These are phyloP conservation scores for Microhierax caerulescens DNA, from an alignment of 2,797 vertebrate species.

Conservation along the genomic window DNA sequence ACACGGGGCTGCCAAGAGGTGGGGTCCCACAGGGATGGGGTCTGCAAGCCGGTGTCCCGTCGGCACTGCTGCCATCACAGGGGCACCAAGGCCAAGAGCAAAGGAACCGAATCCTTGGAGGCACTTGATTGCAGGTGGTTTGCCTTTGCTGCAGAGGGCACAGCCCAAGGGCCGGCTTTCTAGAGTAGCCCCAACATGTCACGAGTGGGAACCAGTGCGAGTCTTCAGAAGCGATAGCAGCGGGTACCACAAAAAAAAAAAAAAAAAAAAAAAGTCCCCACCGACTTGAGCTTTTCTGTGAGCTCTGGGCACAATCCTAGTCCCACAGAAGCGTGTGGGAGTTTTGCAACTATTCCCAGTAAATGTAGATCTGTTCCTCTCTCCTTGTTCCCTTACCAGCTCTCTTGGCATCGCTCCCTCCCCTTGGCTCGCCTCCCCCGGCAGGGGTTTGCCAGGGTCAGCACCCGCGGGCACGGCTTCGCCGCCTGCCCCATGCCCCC, in stretches of 20 bases:
- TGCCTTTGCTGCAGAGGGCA: background rate
- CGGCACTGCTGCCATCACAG: accelerated
- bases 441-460: background rate
- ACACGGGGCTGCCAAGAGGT: accelerated
- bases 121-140: background rate
- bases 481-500: background rate
- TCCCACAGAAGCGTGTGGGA: background rate
- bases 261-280: background rate
- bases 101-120: background rate
- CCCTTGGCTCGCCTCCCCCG: background rate
- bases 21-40: accelerated
- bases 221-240: accelerated
- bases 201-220: background rate
- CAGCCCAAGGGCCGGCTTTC: background rate
- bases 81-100: background rate
- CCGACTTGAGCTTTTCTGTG: background rate
- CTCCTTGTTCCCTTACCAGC: background rate
- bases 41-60: accelerated
- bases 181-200: accelerated
- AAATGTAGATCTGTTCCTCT: background rate
- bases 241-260: background rate
- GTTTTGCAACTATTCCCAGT: background rate
- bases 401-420: background rate
- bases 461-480: background rate
- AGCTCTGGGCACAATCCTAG: background rate